Conservation (phyloP, 1,140 invertebrate species). For the Delia radicum region DNA sequence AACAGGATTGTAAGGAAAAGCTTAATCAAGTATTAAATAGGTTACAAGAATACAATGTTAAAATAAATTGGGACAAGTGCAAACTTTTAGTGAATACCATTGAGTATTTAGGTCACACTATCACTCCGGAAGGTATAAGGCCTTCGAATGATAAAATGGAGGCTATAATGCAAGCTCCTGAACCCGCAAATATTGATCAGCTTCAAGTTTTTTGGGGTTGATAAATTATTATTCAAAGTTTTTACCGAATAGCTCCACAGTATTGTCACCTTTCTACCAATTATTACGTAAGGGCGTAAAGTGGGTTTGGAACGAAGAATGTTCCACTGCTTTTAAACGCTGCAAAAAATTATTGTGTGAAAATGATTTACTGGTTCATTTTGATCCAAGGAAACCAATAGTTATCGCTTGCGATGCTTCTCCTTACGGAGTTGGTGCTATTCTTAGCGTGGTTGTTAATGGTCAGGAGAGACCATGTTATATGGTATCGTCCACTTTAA, state of each 20-base stretch:
- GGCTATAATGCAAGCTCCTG: not conserved
- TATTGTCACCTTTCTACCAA: not conserved
- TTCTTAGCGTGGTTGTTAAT: not conserved
- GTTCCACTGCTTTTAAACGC: not conserved
- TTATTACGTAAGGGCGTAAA: not conserved
- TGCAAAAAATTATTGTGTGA: not conserved
- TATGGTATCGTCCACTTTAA: constrained; percentile 29
- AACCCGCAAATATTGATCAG: not conserved
- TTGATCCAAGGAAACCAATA: constrained; percentile 17
- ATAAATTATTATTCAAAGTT: constrained; percentile 1
- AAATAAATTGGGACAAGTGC: not conserved
- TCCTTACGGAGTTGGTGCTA: constrained; percentile 10
- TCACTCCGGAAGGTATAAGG: not conserved
- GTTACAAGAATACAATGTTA: not conserved
- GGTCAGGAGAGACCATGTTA: not conserved
- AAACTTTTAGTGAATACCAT: not conserved
- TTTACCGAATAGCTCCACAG: not conserved
- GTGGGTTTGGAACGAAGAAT: not conserved
- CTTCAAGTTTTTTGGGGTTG: not conserved
- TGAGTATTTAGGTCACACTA: not conserved
- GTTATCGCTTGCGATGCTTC: constrained; percentile 7
- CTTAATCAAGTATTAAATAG: not conserved
- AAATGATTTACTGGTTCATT: not conserved
- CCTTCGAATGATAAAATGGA: not conserved
- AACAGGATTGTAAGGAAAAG: not conserved